Base-by-base conservation (phyloP, 2,888 invertebrate genomes). In the Dioctria rufipes region DNA sequence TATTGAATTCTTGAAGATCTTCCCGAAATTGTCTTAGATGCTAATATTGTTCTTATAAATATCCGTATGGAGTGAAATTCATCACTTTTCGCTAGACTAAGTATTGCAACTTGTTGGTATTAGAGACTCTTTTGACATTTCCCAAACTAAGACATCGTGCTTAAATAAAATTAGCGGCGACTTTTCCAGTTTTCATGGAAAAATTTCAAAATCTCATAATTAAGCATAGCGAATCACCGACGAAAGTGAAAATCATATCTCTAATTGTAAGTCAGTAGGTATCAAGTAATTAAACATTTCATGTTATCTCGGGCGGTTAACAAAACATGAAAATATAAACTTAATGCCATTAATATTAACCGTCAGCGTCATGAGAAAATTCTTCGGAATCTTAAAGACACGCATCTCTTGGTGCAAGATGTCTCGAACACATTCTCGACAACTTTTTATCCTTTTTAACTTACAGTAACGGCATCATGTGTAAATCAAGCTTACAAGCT, bases 401-500 rank as follows among this genome's bases (percentile, higher is more conserved):
- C 61, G 46, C 63, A 49, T 61, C 77, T 46, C 61, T 77, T 8
- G 51, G 25, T 37, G 6, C 63, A 40, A 63, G 63, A 77, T 77
- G 61, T 46, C 49, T 77, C 46, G 63, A 5, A 77, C 39, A 49
- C 63, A 77, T 77, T 77, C 63, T 46, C 46, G 5, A 37, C 77
- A 46, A 77, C 46, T 77, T 77, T 77, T 77, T 77, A 46, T 63
- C 77, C 63, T 77, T 77, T 63, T 77, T 11, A 42, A 63, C 37
- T 11, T 25, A 25, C 63, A 11, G 37, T 63, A 61, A 77, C 63
- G 61, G 63, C 49, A 46, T 63, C 77, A 46, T 77, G 61, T 63
- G 77, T 77, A 77, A 77, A 77, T 77, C 77, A 77, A 77, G 77
- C 63, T 75, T 77, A 77, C 77, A 77, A 77, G 63, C 37, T 63